Evolutionary conservation across 2,113 vertebrate genomes (phyloP), one percentile per base, ranked within the genome.

Genomic region (Carassius gibelio): DNA sequence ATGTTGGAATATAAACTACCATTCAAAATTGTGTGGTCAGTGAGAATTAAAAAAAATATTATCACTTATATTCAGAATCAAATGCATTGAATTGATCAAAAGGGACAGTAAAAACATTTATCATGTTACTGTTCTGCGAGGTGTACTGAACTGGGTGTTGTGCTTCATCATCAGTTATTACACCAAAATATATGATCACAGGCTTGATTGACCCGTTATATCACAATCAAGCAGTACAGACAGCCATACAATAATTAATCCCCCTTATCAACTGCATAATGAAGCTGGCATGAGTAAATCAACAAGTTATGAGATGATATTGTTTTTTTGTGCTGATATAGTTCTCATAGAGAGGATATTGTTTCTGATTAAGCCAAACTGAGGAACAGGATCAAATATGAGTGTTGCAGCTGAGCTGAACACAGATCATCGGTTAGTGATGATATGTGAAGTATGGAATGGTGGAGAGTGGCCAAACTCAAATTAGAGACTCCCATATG

Each of bases 401-500:
- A 84, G 64, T 6, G 30, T 21, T 5, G 0, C 82, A 77, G 85
- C 85, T 90, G 83, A 91, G 89, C 86, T 86, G 79, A 77, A 88
- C 78, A 55, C 45, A 48, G 52, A 55, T 55, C 52, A 81, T 61
- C 85, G 84, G 74, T 88, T 85, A 68, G 87, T 84, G 76, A 81
- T 91, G 88, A 92, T 92, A 93, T 92, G 93, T 92, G 88, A 93
- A 93, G 91, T 91, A 93, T 90, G 93, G 89, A 89, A 91, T 88
- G n/a, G 89, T 86, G 86, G 91, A 89, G 89, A 89, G 85, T 84
- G 88, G 90, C 90, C 89, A 89, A 90, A 85, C 90, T 93, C 92
- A 94, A 94, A 94, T 94, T 94, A 93, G 92, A 87, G 90, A 83
- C 84, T 91, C 91, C 91, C 91, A 90, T 91, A 92, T 90, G 92